Conservation (phyloP, 2,888 invertebrate genomes). For the Gortyna flavago region DNA sequence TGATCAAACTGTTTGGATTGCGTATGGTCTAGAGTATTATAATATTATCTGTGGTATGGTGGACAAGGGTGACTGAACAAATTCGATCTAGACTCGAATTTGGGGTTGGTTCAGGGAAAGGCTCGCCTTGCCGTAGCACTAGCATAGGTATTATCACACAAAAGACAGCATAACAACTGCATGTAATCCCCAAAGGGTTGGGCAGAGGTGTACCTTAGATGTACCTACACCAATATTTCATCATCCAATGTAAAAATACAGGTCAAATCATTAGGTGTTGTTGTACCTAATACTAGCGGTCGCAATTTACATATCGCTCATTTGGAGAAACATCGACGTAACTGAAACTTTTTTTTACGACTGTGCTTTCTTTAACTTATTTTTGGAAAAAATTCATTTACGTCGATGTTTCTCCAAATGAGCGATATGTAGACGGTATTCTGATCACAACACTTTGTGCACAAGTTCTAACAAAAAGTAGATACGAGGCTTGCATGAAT, state of each 20-base stretch:
- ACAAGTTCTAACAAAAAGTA: not conserved
- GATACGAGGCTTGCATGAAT: not conserved
- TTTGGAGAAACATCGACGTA: too few relatives aligned
- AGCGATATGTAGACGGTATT: not conserved
- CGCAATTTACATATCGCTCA: not conserved
- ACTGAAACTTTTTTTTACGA: too few relatives aligned
- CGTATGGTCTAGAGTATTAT: too few relatives aligned
- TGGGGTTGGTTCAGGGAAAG: not conserved
- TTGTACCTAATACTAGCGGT: not conserved
- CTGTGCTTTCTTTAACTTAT: too few relatives aligned
- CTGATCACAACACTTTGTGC: not conserved
- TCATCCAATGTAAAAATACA: not conserved
- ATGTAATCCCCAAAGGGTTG: not conserved
- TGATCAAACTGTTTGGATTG: not conserved
- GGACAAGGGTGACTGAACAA: not conserved
- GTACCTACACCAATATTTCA: not conserved
- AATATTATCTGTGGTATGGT: too few relatives aligned
- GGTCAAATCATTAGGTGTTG: not conserved
- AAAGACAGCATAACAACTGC: not conserved
- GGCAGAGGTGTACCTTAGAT: not conserved
- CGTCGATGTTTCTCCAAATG: too few relatives aligned
- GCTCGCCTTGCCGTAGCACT: not conserved
- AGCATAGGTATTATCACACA: not conserved
- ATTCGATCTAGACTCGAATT: not conserved
- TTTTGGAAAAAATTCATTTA: too few relatives aligned